These are phyloP conservation scores for Epistrophe grossulariae DNA, from an alignment of 2,888 invertebrate genomes.

Conservation along the genomic window DNA sequence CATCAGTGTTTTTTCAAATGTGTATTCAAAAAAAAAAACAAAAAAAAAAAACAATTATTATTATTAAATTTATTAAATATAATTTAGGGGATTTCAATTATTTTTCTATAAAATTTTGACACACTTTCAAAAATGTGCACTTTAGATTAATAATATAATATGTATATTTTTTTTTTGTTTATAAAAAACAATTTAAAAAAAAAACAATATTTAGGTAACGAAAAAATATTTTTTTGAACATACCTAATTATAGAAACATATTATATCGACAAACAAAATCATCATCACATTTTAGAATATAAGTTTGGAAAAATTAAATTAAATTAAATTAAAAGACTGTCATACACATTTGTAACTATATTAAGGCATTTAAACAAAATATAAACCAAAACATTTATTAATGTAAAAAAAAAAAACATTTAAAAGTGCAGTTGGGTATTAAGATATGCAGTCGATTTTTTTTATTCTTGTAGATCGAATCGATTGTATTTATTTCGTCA, in stretches of 20 bases:
- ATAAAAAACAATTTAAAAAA: no score
- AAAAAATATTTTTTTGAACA: conserved; percentile 24
- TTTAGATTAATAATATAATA: background rate
- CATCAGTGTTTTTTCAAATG: background rate
- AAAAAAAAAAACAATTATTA: background rate
- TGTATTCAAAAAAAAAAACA: background rate
- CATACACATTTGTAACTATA: conserved; percentile 39
- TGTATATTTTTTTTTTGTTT: background rate
- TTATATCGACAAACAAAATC: conserved; percentile 23
- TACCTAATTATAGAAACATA: background rate
- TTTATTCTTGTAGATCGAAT: background rate
- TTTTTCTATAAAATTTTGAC: conserved; percentile 24
- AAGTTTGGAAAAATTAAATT: conserved; percentile 18
- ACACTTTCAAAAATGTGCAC: conserved; percentile 32
- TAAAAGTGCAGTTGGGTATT: background rate
- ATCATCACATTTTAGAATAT: conserved; percentile 34
- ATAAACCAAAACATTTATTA: background rate
- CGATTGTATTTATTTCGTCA: background rate
- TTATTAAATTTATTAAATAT: conserved; percentile 10
- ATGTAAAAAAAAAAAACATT: background rate
- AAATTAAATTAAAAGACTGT: conserved; percentile 36
- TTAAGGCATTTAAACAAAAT: conserved; percentile 20
- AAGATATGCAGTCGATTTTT: background rate
- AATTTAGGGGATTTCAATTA: conserved; percentile 40
- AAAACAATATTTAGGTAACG: conserved; percentile 17